Conservation (phyloP, 2,113 vertebrate species). For the Rutilus rutilus region DNA sequence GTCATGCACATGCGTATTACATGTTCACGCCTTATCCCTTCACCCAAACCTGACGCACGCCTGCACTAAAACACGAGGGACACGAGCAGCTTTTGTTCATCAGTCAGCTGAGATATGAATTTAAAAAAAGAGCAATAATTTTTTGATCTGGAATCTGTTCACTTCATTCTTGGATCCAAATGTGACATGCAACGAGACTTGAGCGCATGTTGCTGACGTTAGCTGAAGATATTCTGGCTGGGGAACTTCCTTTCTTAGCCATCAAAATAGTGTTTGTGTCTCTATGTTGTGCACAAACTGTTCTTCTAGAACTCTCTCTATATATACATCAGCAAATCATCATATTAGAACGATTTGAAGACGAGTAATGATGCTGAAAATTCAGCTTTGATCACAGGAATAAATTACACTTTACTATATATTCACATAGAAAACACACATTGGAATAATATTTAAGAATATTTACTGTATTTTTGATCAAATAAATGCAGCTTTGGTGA, state of each 20-base stretch:
- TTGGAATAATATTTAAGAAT: too few species aligned
- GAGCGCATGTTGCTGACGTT: neutral
- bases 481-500: too few species aligned
- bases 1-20: too few species aligned
- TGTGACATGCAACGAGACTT: neutral
- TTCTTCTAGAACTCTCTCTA: neutral
- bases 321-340: too few species aligned
- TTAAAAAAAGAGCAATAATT: neutral
- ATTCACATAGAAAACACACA: too few species aligned
- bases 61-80: neutral
- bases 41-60: too few species aligned
- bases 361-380: too few species aligned
- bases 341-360: too few species aligned
- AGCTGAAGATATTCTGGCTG: slow-evolving; percentile 50
- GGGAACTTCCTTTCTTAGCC: neutral
- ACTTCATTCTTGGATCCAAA: neutral
- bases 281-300: neutral
- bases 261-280: neutral
- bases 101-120: neutral
- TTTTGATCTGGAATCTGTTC: neutral
- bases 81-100: neutral
- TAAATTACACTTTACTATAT: too few species aligned
- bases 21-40: too few species aligned
- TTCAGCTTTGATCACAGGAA: too few species aligned
- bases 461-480: too few species aligned